Base-by-base conservation (phyloP, 1,140 invertebrate genomes). In the Capitella teleta region DNA sequence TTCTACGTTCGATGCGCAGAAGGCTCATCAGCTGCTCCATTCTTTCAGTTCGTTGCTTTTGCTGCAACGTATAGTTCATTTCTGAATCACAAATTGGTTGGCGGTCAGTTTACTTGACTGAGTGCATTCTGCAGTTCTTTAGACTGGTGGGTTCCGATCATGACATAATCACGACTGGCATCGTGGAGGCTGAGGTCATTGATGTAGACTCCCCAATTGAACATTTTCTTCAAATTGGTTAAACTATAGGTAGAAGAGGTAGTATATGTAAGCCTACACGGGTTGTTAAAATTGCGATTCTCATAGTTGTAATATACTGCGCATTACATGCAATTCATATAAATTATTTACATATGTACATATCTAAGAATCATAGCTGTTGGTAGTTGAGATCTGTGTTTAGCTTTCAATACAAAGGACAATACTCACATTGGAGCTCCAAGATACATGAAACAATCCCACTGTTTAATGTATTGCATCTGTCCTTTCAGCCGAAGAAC, bases 121-220 rank as follows among this genome's bases (percentile, higher is more conserved):
- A 97, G 72, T 0, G 92, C 90, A 41, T 96, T 70, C 70, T 94
- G 94, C 8, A 97, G 73, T 71, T 97, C 92, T 1, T 95, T 91
- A 0, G 91, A 93, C 68, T 97, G 92, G 63, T 97, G 93, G 0
- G 92, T 95, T 24, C 92, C 92, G 14, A 92, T 92, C 49, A 97
- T 74, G 79, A 98, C 92, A 16, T 96, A 75, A 65, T 98, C 94
- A 68, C 92, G 85, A 77, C 90, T 95, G 52, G 94, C 96, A 65
- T 97, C 93, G 61, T 98, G 92, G 85, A 98, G 92, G 26, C 90
- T 93, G 16, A 97, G 76, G 74, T 97, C 93, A 64, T 97, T 97
- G 61, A 98, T 93, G 63, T 91, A 97, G 0, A 98, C 77, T 0
- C 92, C 93, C 1, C 86, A 79, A 3, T 82, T 82, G 28, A 93